phyloP scores from a whole-genome alignment of 2,113 vertebrate species.

The Psilopogon haemacephalus region DNA sequence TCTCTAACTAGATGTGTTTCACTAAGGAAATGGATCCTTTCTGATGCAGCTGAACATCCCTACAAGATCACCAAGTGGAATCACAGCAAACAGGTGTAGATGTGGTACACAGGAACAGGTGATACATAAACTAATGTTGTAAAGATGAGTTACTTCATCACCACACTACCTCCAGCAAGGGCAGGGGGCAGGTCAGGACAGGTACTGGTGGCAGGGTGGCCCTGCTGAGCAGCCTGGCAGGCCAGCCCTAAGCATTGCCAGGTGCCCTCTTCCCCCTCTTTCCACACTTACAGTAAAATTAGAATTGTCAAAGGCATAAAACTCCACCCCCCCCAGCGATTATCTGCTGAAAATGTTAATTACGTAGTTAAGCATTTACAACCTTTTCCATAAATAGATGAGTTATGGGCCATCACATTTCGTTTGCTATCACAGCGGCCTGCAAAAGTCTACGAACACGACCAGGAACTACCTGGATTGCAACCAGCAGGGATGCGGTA shows the following conservation, averaged over 20 bases:
- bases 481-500: not conserved
- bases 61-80: accelerated
- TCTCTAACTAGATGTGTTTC: not conserved
- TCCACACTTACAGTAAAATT: not conserved
- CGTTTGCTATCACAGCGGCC: not conserved
- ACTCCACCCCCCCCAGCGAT: not conserved
- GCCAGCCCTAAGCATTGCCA: not conserved
- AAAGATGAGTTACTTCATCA: not conserved
- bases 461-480: not conserved
- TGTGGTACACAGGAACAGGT: accelerated
- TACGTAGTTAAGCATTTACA: not conserved
- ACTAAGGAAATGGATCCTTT: not conserved
- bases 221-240: accelerated
- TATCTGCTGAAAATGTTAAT: not conserved
- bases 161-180: not conserved
- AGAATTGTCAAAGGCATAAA: not conserved
- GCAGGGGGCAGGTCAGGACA: not conserved
- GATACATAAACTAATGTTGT: accelerated
- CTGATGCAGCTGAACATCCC: not conserved
- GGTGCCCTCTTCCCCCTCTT: not conserved
- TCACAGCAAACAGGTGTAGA: not conserved
- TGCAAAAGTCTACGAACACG: not conserved
- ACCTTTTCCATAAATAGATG: not conserved
- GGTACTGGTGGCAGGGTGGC: not conserved
- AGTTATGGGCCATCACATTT: not conserved